Base-by-base conservation (phyloP, 2,888 invertebrate genomes). In the Campopleginae sp. region DNA sequence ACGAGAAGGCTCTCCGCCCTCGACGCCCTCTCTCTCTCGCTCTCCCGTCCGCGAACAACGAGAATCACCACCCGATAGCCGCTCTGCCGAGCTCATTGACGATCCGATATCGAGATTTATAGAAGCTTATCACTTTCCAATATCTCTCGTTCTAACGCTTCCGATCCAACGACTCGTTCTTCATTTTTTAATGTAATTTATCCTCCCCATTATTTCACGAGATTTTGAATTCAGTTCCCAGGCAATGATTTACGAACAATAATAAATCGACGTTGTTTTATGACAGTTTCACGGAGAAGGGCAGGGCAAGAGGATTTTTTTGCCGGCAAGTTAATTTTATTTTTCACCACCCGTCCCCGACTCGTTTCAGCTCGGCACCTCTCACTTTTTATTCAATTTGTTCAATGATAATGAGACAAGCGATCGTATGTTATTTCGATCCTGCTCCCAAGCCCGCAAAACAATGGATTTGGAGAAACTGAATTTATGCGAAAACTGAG, bases 41-140 rank as follows among this genome's bases (percentile, higher is more conserved):
- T 54, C 68, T 33, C 51, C 48, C 48, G 38, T 61, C 48, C 68
- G 44, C 6, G 66, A 58, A 58, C 27, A 48, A 54, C 44, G 63
- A 71, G 46, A 61, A 38, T 63, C 51, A 44, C 77, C 33, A 14
- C 7, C 54, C 51, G 51, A n/a, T 38, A 33, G 48, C 66, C 44
- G 46, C 61, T 70, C 80, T 51, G 61, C 44, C 42, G 33, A 42
- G 74, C 68, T 78, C 81, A 78, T 74, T 66, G 66, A 65, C 42
- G 17, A 72, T 58, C 58, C 58, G 27, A 42, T 38, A 72, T 84
- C 63, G 68, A 68, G 68, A 81, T 81, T 81, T 81, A 84, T 81
- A 72, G 81, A 33, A 70, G 77, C 77, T 84, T 81, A 84, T 84
- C 84, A 68, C 78, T 84, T 81, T 74, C 80, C 84, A 51, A 84